Evolutionary conservation across 2,888 invertebrate genomes (phyloP), one percentile per base, ranked within the genome.

Genomic region (Oscheius onirici): DNA sequence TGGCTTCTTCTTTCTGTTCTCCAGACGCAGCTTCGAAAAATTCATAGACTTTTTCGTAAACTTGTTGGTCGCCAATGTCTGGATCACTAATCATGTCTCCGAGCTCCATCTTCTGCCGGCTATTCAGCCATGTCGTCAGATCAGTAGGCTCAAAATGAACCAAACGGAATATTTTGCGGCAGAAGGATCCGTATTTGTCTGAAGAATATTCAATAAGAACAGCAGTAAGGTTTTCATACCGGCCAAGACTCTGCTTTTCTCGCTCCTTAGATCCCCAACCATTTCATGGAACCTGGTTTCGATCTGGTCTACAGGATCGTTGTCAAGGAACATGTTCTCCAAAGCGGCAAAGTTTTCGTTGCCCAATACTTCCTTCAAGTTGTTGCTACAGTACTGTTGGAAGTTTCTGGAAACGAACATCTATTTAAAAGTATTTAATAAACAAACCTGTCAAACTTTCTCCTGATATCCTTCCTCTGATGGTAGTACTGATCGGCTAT

Each of bases 141-240:
- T 75, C 75, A 11, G 72, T 73, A 15, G 78, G 78, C 43, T 82
- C 78, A 41, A 78, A 76, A 11, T 76, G 69, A 0, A 79, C 71
- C 10, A 82, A 65, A n/a, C 82, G 75, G 46, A 76, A 80, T 44
- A 82, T 77, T 67, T 80, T 82, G 10, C 76, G 71, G 67, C 82
- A 82, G 55, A 82, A 80, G 20, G 74, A 72, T 2, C 79, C 82
- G 49, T 82, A 82, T 24, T 77, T 79, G 51, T 79, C 82, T 81
- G 61, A 13, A 66, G 57, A 69, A 57, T 20, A n/a, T 34, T 28
- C 1, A 17, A 46, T 13, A 41, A 11, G 17, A 57, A 24, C 17
- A 65, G 15, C n/a, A 24, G 22, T 66, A 15, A 15, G 20, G 34
- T 34, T 34, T 8, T 24, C 43, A n/a, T 43, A 78, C 78, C 78